These are phyloP conservation scores for Sarcophaga caerulescens DNA, from an alignment of 2,888 invertebrate genomes.

Conservation along the genomic window DNA sequence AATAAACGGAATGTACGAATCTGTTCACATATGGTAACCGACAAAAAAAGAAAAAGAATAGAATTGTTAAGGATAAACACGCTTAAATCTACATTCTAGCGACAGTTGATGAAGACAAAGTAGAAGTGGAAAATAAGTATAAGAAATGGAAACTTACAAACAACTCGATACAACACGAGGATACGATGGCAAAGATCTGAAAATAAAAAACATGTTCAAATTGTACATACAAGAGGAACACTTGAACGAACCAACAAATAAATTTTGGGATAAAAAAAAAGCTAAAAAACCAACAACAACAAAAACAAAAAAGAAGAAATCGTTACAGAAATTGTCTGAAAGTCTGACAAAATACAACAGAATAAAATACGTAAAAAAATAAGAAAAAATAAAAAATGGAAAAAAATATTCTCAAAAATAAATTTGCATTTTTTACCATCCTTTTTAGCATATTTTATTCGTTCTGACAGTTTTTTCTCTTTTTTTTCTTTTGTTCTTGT, in stretches of 20 bases:
- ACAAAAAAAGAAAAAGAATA: slow-evolving; percentile 6
- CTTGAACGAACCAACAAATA: slow-evolving; percentile 13
- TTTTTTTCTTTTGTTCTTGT: slow-evolving; percentile 21
- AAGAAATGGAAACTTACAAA: slow-evolving; percentile 52
- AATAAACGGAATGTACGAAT: not conserved
- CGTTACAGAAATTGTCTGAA: slow-evolving; percentile 33
- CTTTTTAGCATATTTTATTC: slow-evolving; percentile 53
- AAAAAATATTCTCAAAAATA: slow-evolving; percentile 37
- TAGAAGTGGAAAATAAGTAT: slow-evolving; percentile 27
- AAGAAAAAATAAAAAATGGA: not conserved
- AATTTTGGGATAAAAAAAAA: not conserved
- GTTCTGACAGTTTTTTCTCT: slow-evolving; percentile 9
- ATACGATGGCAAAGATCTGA: slow-evolving; percentile 4
- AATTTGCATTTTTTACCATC: slow-evolving; percentile 60
- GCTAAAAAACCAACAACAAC: not conserved
- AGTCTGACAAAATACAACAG: slow-evolving; percentile 3
- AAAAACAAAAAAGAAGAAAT: slow-evolving; percentile 5
- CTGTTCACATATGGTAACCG: slow-evolving; percentile 6
- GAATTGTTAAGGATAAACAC: slow-evolving; percentile 52
- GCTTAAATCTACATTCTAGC: slow-evolving; percentile 59
- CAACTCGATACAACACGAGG: slow-evolving; percentile 28
- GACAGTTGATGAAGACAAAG: slow-evolving; percentile 47
- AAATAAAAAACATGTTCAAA: slow-evolving; percentile 46
- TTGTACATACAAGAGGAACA: slow-evolving; percentile 19
- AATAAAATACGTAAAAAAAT: slow-evolving; percentile 46